phyloP scores from a whole-genome alignment of 1,140 invertebrate species.

The Macrocentrus cingulum region DNA sequence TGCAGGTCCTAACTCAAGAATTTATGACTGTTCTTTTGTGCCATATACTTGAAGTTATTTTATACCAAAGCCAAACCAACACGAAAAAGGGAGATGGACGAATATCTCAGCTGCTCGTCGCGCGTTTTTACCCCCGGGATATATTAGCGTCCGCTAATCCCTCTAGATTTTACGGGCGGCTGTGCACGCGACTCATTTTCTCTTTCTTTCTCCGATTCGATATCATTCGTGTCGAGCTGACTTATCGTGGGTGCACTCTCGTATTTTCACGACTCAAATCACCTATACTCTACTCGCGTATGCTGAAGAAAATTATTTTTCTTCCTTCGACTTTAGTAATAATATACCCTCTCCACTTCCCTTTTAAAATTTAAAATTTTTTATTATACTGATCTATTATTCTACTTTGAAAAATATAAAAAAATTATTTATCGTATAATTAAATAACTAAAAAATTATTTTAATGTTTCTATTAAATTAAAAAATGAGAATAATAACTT shows the following conservation, averaged over 20 bases:
- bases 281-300: no score
- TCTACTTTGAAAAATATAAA: no score
- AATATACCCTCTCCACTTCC: no score
- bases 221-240: conserved; percentile 1
- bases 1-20: conserved; percentile 41
- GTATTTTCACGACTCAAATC: no score
- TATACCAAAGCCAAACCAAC: conserved; percentile 47
- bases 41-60: conserved; percentile 41
- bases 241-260: background rate
- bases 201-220: conserved; percentile 7
- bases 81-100: conserved; percentile 35
- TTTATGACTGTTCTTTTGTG: conserved; percentile 47
- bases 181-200: conserved; percentile 31
- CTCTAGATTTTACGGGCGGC: conserved; percentile 48
- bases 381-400: no score
- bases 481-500: no score
- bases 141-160: conserved; percentile 56
- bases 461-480: no score
- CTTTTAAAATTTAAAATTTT: no score
- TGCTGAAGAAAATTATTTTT: no score
- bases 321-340: no score
- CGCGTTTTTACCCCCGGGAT: conserved; percentile 52
- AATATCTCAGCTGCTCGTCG: conserved; percentile 52
- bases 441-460: no score
- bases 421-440: no score